Evolutionary conservation across 2,797 vertebrate species (phyloP), one percentile per base, ranked within the genome.

Genomic region (Pagetopsis macropterus): DNA sequence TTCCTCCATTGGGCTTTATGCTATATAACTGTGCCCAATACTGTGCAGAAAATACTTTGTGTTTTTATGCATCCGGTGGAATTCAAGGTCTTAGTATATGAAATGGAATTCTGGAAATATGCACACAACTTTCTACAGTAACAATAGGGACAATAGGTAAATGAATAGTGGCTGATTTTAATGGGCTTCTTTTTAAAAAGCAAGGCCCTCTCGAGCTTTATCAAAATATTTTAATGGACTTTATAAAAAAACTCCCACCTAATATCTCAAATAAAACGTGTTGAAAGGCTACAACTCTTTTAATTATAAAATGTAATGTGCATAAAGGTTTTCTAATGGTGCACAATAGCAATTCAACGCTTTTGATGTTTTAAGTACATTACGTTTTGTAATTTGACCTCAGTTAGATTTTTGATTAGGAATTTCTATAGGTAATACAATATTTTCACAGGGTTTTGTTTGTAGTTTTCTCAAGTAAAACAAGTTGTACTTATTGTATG

Each of bases 1-100:
- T 88, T 85, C 84, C 61, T 91, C 70, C 72, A 60, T 5, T 55
- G 82, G 61, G 79, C 71, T 81, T 72, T 44, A 82, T 79, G 58
- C 65, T 83, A 67, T n/a, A 33, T 40, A 68, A 78, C 70, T 41
- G 14, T 60, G 46, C 11, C 52, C 41, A 37, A 21, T 46, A 12
- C 46, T 16, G 27, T 31, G 14, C 1, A 21, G 57, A 64, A 58
- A 73, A 54, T 51, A 60, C 68, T 56, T 57, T 3, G 40, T 11
- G 2, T 76, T 61, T 46, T 68, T 69, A 51, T 51, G 15, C 64
- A 54, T 79, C 46, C 41, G 31, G 15, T 21, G 16, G 9, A 37
- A 84, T 67, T 73, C 63, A 77, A 84, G 78, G 74, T 83, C 59
- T 68, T 5, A 17, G 46, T 27, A 52, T 50, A 48, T 14, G 21